Conservation (phyloP, 2,113 vertebrate species). For the Laticauda colubrina region DNA sequence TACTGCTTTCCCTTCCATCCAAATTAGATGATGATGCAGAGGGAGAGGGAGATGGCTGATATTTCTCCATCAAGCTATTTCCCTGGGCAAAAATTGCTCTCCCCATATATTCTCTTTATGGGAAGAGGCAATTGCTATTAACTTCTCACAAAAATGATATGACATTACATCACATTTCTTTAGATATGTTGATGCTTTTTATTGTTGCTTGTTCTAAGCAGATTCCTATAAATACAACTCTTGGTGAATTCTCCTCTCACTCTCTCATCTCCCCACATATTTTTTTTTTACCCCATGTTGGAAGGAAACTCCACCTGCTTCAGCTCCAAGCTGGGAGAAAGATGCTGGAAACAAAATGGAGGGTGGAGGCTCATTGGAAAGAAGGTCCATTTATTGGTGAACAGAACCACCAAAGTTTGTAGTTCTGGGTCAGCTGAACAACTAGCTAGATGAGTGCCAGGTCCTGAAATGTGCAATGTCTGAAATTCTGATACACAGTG, state of each 20-base stretch:
- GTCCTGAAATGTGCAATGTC: too few relatives aligned
- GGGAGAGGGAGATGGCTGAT: not conserved
- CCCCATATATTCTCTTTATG: not conserved
- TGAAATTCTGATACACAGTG: not conserved
- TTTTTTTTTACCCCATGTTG: too few relatives aligned
- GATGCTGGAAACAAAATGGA: too few relatives aligned
- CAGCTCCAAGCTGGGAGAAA: too few relatives aligned
- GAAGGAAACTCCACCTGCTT: too few relatives aligned
- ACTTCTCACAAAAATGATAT: not conserved
- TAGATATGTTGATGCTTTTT: not conserved
- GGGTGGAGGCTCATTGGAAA: too few relatives aligned
- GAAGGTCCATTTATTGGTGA: too few relatives aligned
- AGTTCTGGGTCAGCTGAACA: too few relatives aligned
- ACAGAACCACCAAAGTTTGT: too few relatives aligned
- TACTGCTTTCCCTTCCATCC: not conserved
- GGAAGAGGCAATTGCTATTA: not conserved
- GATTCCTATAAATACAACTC: not conserved
- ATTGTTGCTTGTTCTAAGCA: not conserved
- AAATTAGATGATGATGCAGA: not conserved
- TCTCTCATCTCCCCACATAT: not conserved
- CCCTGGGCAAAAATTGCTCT: not conserved
- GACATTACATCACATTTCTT: not conserved
- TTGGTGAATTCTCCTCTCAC: not conserved
- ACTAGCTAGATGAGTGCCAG: too few relatives aligned
- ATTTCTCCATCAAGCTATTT: not conserved